Conservation (phyloP, 1,140 invertebrate species). For the Agraylea sexmaculata region DNA sequence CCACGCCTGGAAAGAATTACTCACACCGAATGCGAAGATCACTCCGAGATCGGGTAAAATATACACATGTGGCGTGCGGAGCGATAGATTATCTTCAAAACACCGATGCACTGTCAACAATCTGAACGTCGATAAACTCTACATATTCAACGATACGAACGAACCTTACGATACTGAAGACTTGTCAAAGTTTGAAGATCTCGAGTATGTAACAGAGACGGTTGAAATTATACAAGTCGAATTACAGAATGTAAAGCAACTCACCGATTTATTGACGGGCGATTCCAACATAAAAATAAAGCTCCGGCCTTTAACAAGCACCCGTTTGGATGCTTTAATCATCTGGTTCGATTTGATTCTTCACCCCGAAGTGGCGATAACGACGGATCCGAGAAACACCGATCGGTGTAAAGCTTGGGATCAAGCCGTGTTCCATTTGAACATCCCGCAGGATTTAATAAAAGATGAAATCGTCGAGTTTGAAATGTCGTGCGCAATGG, state of each 20-base stretch:
- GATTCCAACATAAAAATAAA: conserved; percentile 28
- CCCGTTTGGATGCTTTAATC: conserved; percentile 45
- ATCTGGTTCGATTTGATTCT: conserved; percentile 65
- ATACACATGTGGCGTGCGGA: conserved; percentile 47
- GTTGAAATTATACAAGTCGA: conserved; percentile 45
- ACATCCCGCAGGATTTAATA: conserved; percentile 1
- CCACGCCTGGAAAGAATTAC: conserved; percentile 52
- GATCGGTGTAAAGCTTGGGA: conserved; percentile 58
- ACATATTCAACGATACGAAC: conserved; percentile 30
- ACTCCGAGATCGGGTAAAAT: conserved; percentile 53
- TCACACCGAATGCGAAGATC: conserved; percentile 31
- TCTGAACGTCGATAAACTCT: conserved; percentile 27
- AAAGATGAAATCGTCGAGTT: neutral
- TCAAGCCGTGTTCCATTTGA: conserved; percentile 49
- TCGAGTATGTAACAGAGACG: conserved; percentile 48
- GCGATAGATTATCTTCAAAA: conserved; percentile 33
- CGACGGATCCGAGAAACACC: conserved; percentile 37
- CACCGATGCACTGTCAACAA: conserved; percentile 26
- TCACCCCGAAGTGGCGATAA: conserved; percentile 49
- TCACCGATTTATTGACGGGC: conserved; percentile 33
- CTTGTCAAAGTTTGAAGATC: conserved; percentile 41
- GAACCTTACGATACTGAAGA: conserved; percentile 60
- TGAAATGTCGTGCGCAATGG: conserved; percentile 8
- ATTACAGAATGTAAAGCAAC: conserved; percentile 48
- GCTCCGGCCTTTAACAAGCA: conserved; percentile 29